These are phyloP conservation scores for Drosophila setifemur DNA, from an alignment of 1,140 invertebrate genomes.

Conservation along the genomic window DNA sequence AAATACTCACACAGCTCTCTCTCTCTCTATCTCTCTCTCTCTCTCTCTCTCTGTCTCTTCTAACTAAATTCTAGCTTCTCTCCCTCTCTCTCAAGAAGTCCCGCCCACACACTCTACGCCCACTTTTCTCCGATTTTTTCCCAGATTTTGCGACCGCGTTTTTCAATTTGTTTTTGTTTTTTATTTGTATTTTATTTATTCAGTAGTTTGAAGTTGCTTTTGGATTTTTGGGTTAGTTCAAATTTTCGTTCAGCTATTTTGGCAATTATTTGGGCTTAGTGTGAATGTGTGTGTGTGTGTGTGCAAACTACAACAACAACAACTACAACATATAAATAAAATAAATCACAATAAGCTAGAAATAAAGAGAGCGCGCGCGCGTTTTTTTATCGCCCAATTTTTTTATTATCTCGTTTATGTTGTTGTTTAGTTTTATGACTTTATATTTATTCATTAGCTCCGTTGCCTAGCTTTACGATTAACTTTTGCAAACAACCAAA, in stretches of 20 bases:
- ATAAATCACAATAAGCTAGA: neutral
- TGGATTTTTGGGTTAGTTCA: conserved; percentile 1
- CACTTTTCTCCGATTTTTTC: conserved; percentile 4
- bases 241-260: conserved; percentile 14
- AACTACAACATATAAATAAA: neutral
- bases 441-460: conserved; percentile 77
- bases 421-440: conserved; percentile 54
- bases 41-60: neutral
- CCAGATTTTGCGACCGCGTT: conserved; percentile 29
- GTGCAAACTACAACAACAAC: too few relatives aligned
- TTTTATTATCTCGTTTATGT: conserved; percentile 36
- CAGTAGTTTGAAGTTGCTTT: neutral
- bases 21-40: conserved; percentile 19
- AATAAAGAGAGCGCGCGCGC: neutral
- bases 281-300: neutral
- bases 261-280: conserved; percentile 4
- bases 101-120: conserved; percentile 1
- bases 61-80: neutral
- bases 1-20: conserved; percentile 66
- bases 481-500: conserved; percentile 40
- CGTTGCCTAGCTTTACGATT: conserved; percentile 49
- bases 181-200: conserved; percentile 1
- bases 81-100: neutral
- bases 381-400: conserved; percentile 38
- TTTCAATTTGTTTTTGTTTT: conserved; percentile 1